phyloP scores from a whole-genome alignment of 2,113 vertebrate genomes.

The Dipodomys spectabilis region DNA sequence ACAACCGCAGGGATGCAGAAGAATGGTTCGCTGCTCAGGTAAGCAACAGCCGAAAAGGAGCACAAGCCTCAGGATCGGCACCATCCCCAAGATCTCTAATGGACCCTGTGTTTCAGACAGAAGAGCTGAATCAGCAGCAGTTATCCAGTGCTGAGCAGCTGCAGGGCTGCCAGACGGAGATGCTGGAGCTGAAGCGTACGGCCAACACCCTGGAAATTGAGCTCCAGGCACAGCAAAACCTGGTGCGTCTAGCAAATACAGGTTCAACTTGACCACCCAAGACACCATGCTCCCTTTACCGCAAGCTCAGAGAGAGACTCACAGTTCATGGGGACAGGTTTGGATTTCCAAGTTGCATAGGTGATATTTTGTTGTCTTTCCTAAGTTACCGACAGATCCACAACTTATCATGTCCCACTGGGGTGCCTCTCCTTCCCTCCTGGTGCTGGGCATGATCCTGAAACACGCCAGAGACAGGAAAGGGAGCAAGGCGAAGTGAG shows the following conservation, averaged over 20 bases:
- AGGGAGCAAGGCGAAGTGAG: background rate
- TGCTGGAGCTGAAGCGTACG: constrained; percentile 88
- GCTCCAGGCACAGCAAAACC: constrained; percentile 88
- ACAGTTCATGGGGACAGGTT: background rate
- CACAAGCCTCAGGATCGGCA: background rate
- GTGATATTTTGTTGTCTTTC: background rate
- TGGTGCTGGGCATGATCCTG: background rate
- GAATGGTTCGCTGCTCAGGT: constrained; percentile 84
- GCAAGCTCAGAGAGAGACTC: background rate
- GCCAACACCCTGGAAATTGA: constrained; percentile 90
- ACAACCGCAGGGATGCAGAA: constrained; percentile 76
- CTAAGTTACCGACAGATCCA: background rate
- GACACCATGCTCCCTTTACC: background rate
- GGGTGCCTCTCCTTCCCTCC: background rate
- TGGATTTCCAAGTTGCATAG: background rate
- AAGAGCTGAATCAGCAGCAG: constrained; percentile 86
- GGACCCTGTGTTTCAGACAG: constrained; percentile 77
- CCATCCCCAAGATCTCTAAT: background rate
- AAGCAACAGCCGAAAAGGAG: constrained; percentile 42
- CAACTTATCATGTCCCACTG: background rate
- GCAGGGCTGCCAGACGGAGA: constrained; percentile 83
- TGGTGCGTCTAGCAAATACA: constrained; percentile 78
- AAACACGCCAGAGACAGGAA: background rate
- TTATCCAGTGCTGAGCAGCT: constrained; percentile 80
- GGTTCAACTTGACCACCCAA: background rate